Evolutionary conservation across 2,113 vertebrate genomes (phyloP), one percentile per base, ranked within the genome.

Genomic region (Arizona elegans): DNA sequence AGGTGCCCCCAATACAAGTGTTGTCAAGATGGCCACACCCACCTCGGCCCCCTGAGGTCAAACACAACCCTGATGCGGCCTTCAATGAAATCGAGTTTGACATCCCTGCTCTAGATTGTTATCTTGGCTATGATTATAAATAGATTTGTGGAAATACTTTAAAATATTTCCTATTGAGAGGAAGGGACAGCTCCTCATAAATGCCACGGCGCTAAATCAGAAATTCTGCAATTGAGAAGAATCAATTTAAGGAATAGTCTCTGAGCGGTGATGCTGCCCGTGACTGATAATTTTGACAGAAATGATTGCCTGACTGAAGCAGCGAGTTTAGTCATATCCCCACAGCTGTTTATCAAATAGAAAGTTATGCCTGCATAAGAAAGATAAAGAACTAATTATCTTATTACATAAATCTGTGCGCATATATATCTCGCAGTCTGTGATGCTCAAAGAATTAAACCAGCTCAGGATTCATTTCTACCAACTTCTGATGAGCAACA

Each of bases 391-490:
- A 90, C 92, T 47, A 95, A 56, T 53, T 93, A 62, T 90, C 88
- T 90, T 93, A 93, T 90, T 93, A 93, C 86, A 81, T 90, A 93
- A 93, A 93, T 93, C 29, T 95, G 94, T 95, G 59, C 10, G 3
- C 91, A 91, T 89, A 88, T 92, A 81, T 93, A 11, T 50, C 0
- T 58, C 24, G 1, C 43, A 87, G 38, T 6, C 50, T 55, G 33
- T 65, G 87, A 92, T 86, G 56, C 92, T 86, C 88, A 53, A 93
- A 93, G 47, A 26, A 90, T 86, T 47, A 26, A 52, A 24, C 75
- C 55, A 52, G 88, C 54, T 33, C 88, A 65, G 47, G 88, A 75
- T 89, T 86, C 88, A 62, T 91, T 96, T 90, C 75, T 88, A 93
- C 81, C 10, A 95, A 9, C 29, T 53, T 53, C 59, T 93, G 94